Evolutionary conservation across 1,140 invertebrate genomes (phyloP).

Genomic region (Drosophila repletoides): DNA sequence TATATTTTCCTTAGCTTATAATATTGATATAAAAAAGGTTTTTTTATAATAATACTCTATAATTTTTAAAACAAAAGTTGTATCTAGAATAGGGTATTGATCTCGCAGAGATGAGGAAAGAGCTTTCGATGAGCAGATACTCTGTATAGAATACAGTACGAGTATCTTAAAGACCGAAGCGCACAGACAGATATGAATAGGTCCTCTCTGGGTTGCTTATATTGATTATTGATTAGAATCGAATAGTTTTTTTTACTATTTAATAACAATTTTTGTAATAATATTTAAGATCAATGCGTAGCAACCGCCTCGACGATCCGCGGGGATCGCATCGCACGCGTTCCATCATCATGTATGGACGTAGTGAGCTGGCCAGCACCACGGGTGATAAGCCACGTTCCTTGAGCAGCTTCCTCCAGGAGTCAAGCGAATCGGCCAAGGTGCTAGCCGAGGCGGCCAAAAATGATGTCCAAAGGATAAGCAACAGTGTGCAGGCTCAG

Average conservation of each 20-base stretch:
- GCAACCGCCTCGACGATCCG: conserved; percentile 78
- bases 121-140: no score
- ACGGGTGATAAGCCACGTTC: conserved; percentile 62
- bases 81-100: no score
- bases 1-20: no score
- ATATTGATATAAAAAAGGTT: no score
- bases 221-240: not conserved
- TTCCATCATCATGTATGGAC: conserved; percentile 82
- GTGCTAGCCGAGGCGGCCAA: conserved; percentile 72
- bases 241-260: no score
- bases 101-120: no score
- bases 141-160: no score
- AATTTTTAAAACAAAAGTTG: no score
- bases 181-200: no score
- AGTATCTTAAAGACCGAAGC: no score
- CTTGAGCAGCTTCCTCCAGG: conserved; percentile 73
- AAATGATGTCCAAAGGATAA: conserved; percentile 82
- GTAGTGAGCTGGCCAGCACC: conserved; percentile 79
- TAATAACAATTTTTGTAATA: not conserved
- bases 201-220: no score
- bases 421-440: conserved; percentile 62
- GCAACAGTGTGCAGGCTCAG: conserved; percentile 91
- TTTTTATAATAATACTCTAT: no score
- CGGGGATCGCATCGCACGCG: conserved; percentile 79
- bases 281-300: conserved; percentile 68